Evolutionary conservation across 2,888 invertebrate species (phyloP).

Genomic region (Synergus laeviventris): DNA sequence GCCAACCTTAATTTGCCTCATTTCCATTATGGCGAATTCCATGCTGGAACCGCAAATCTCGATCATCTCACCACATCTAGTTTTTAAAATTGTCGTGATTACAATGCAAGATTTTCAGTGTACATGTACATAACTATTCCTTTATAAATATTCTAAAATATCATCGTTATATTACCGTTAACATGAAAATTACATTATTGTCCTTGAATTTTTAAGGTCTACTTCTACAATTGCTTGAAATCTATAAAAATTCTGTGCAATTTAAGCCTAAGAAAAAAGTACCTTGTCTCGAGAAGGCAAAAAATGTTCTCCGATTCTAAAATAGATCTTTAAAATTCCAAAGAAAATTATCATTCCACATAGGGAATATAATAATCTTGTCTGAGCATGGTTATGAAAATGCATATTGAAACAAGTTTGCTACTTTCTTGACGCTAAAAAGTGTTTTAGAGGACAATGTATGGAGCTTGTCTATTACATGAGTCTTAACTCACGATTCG

Average conservation of each 20-base stretch:
- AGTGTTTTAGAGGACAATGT: conserved; percentile 32
- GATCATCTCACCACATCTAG: conserved; percentile 24
- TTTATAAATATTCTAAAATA: neutral
- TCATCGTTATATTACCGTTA: neutral
- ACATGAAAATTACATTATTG: neutral
- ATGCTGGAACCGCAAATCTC: conserved; percentile 38
- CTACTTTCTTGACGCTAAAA: conserved; percentile 1
- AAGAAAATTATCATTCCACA: neutral
- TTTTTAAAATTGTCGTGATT: conserved; percentile 26
- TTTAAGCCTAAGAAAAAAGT: neutral
- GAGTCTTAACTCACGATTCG: conserved; percentile 30
- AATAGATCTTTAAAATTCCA: neutral
- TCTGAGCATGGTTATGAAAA: neutral
- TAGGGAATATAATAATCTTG: neutral
- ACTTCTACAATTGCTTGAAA: neutral
- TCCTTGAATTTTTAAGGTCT: conserved; percentile 17
- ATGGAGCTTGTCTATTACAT: conserved; percentile 1
- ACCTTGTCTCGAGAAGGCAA: neutral
- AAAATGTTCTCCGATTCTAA: neutral
- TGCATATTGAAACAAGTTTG: neutral
- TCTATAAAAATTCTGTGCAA: neutral
- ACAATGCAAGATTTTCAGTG: conserved; percentile 21
- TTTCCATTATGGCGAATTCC: conserved; percentile 31
- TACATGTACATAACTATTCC: neutral
- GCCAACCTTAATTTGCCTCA: conserved; percentile 38